Conservation (phyloP, 2,888 invertebrate species). For the Brachyptera putata region DNA sequence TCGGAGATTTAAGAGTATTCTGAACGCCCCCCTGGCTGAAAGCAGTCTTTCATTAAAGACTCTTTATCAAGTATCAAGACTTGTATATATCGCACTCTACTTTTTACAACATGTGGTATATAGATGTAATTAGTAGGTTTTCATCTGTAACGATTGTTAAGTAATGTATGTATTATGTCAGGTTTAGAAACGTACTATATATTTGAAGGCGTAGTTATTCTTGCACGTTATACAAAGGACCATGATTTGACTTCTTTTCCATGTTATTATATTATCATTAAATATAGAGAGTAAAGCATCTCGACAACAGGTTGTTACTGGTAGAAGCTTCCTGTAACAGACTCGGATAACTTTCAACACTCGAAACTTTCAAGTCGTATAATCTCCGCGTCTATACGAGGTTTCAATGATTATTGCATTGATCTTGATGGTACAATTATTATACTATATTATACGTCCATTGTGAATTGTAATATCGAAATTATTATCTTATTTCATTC, state of each 20-base stretch:
- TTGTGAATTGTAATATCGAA: too few species aligned
- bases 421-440: too few species aligned
- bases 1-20: not conserved
- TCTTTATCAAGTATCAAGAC: not conserved
- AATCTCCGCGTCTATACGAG: too few species aligned
- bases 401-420: too few species aligned
- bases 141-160: slow-evolving; percentile 2
- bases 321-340: not conserved
- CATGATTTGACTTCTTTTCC: slow-evolving; percentile 22
- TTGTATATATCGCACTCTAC: not conserved
- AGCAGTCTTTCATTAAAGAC: too few species aligned
- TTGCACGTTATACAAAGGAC: slow-evolving; percentile 4
- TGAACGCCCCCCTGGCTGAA: not conserved
- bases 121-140: too few species aligned
- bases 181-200: not conserved
- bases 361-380: too few species aligned
- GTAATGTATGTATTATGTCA: not conserved
- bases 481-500: too few species aligned
- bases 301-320: slow-evolving; percentile 15
- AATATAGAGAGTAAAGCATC: not conserved
- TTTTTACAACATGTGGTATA: not conserved
- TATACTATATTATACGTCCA: too few species aligned
- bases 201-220: not conserved
- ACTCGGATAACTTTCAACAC: too few species aligned
- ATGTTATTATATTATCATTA: slow-evolving; percentile 11